Percentiles rank a stretch among this genome's conserved stretches.
These are phyloP conservation scores for Leptinotarsa defecta DNA, from an alignment of 1,140 invertebrate genomes.

Conservation along the genomic window DNA sequence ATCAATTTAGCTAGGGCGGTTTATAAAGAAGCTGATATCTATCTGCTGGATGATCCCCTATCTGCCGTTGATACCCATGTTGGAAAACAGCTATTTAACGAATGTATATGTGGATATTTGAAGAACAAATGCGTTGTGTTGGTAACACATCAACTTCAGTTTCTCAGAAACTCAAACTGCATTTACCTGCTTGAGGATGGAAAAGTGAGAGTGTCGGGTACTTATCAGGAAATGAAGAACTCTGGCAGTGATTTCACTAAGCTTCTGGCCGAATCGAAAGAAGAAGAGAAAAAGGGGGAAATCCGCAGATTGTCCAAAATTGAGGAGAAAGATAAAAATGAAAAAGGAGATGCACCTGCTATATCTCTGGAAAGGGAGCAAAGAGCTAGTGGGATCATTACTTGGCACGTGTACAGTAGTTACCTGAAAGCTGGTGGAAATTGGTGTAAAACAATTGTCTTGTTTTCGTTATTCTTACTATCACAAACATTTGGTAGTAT, in stretches of 20 bases:
- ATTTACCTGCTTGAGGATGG: constrained; percentile 69
- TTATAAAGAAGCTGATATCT: constrained; percentile 80
- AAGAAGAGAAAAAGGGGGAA: constrained; percentile 52
- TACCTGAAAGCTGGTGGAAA: constrained; percentile 52
- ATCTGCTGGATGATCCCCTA: constrained; percentile 81
- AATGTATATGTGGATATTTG: constrained; percentile 70
- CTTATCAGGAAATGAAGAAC: constrained; percentile 55
- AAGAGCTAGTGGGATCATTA: constrained; percentile 29
- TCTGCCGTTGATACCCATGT: constrained; percentile 77
- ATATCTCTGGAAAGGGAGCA: constrained; percentile 43
- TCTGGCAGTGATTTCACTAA: constrained; percentile 59
- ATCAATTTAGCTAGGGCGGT: constrained; percentile 84
- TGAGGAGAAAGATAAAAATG: constrained; percentile 46
- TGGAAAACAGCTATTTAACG: constrained; percentile 69
- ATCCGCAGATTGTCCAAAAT: neutral
- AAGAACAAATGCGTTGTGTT: constrained; percentile 74
- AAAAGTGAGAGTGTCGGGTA: constrained; percentile 61
- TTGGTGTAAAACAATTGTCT: constrained; percentile 57
- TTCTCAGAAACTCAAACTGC: constrained; percentile 75
- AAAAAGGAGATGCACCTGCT: constrained; percentile 36
- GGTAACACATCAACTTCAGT: constrained; percentile 89
- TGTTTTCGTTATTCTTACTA: constrained; percentile 61
- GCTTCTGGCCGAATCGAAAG: constrained; percentile 59
- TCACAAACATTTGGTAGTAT: constrained; percentile 69
- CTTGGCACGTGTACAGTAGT: constrained; percentile 33